phyloP scores from a whole-genome alignment of 2,888 invertebrate species.

The Fragum whitleyi region DNA sequence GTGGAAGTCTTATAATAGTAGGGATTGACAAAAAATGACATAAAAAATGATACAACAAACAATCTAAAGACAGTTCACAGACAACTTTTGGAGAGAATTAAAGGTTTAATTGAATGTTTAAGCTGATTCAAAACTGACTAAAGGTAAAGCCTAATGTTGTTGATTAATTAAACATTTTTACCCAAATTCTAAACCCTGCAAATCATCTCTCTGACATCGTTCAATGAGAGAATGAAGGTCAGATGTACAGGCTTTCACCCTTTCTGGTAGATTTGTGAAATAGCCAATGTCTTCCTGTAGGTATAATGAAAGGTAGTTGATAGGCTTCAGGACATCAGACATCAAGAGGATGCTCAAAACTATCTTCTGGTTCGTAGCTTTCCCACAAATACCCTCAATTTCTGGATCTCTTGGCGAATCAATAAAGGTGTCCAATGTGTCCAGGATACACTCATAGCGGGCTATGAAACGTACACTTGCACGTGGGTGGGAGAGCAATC shows the following conservation, averaged over 20 bases:
- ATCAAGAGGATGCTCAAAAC: conserved; percentile 27
- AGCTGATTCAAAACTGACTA: neutral
- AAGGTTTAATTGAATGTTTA: no score
- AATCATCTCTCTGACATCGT: conserved; percentile 13
- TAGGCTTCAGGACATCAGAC: conserved; percentile 38
- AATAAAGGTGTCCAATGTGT: conserved; percentile 33
- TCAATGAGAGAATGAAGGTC: conserved; percentile 14
- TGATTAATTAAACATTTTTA: neutral
- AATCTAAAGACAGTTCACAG: no score
- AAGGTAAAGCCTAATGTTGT: no score
- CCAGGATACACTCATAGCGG: conserved; percentile 33
- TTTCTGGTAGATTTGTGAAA: conserved; percentile 30
- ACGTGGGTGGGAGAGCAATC: conserved; percentile 36
- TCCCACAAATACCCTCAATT: conserved; percentile 14
- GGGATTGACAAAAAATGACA: no score
- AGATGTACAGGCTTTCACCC: conserved; percentile 28
- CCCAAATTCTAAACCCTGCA: conserved; percentile 27
- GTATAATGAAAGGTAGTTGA: conserved; percentile 36
- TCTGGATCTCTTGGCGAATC: conserved; percentile 21
- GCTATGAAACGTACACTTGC: conserved; percentile 34
- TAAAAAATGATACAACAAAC: no score
- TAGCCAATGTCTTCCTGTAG: conserved; percentile 31
- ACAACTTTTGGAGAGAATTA: no score
- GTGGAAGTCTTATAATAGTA: no score
- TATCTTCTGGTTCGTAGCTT: conserved; percentile 20